Evolutionary conservation across 1,140 invertebrate species (phyloP), one percentile per base, ranked within the genome.

Genomic region (Agraylea sexmaculata): DNA sequence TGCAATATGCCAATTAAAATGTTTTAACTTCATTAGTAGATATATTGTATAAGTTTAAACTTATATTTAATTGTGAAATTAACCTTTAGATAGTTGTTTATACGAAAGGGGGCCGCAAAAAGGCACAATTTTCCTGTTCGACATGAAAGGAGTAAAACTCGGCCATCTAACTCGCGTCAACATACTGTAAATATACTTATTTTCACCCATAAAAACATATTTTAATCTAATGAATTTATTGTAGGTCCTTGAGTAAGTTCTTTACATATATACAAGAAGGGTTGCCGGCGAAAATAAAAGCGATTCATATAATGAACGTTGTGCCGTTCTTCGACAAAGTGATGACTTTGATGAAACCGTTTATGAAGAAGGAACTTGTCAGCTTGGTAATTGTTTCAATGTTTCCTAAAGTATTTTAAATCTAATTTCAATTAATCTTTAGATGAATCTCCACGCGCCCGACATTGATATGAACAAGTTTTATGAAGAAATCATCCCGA

Each of bases 281-380:
- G n/a, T 56, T 77, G 53, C 77, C 78, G 3, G 57, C 75, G 0
- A 60, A 73, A 30, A 66, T 80, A 52, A 70, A 69, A 49, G 64
- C 53, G 1, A 74, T 80, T 11, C 73, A 81, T 49, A 64, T 80
- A 0, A 51, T 81, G 22, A 80, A 81, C 55, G 68, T 69, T 0
- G 68, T 70, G 11, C 73, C 73, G 31, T 69, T 79, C 16, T 61
- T 78, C 23, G 73, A 79, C 51, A 78, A 75, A 55, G 47, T 77
- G 25, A 48, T 81, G 35, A 47, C 68, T 13, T 55, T 81, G 10
- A 56, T 78, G 15, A 73, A 60, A 43, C 74, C 76, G 0, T 77
- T 79, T 48, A 73, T 80, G 65, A 75, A 76, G 31, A 68, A 62
- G 34, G 75, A 78, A 51, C 57, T 80, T 30, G 66, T 71, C 36